Base-by-base conservation (phyloP, 2,113 vertebrate species). In the Aplodontia rufa region DNA sequence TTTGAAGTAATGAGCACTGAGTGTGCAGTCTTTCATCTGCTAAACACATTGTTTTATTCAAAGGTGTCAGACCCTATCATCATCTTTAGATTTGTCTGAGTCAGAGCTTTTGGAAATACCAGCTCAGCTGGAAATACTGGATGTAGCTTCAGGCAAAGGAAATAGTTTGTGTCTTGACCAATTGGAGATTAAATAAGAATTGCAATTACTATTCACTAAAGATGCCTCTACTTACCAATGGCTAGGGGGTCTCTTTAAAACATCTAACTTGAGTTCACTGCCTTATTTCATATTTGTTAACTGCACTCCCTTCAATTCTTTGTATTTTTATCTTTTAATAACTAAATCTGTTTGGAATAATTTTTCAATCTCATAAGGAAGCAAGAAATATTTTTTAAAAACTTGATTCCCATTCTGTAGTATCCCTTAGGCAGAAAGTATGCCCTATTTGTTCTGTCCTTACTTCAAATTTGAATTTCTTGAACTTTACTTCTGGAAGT, bases 31-130 rank as follows among this genome's bases (percentile, higher is more conserved):
- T 93, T 87, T 84, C 12, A 84, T 22, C 20, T 58, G 78, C n/a
- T 78, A 72, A 88, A 86, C 40, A 92, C 40, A 84, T 37, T 84
- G n/a, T 95, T 96, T 93, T 79, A 83, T 87, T 87, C 53, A 90
- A 78, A 96, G 76, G 68, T 53, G 24, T 30, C 85, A 84, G 66
- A n/a, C 80, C 58, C 68, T 90, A 1, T 96, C 53, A 66, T 83
- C 90, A 93, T 66, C 53, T 93, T 69, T 47, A 96, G 69, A 60
- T 93, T 85, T 90, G 66, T 69, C 20, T 79, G 49, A 96, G 68
- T 94, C 68, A 86, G 51, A 94, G 40, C 42, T 55, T 94, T 93
- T 93, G 69, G 40, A 79, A 94, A 93, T 78, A 71, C 62, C 51
- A 93, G 87, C 69, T 91, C 83, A 93, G 62, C 40, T 14, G 1